These are phyloP conservation scores for Centropus unirufus DNA, from an alignment of 2,113 vertebrate genomes.

Conservation along the genomic window DNA sequence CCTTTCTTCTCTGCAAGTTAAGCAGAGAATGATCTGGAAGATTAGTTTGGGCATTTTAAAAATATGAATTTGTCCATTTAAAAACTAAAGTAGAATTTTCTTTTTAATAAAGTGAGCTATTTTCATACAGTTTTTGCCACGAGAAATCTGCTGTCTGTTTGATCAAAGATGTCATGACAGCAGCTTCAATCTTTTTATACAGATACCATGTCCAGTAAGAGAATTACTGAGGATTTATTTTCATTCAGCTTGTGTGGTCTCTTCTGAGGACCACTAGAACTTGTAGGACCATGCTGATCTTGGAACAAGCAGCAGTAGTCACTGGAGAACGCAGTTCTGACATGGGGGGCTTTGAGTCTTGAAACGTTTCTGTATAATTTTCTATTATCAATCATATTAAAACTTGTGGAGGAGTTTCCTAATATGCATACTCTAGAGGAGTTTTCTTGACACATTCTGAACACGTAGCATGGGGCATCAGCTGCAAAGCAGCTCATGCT, in stretches of 20 bases:
- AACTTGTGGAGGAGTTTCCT: neutral
- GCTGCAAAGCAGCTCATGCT: neutral
- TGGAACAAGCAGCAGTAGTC: neutral
- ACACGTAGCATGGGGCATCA: neutral
- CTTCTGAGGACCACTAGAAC: neutral
- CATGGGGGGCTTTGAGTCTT: neutral
- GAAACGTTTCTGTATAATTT: neutral
- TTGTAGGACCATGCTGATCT: neutral
- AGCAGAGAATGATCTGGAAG: neutral
- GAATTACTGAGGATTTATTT: neutral
- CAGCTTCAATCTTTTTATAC: neutral
- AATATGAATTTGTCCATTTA: neutral
- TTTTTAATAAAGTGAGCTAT: neutral
- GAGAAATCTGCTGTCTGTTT: neutral
- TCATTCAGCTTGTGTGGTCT: neutral
- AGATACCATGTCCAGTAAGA: neutral
- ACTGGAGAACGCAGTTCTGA: neutral
- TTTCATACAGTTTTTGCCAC: neutral
- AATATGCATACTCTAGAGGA: neutral
- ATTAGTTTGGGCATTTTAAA: neutral
- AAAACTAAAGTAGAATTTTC: neutral
- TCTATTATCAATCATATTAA: neutral
- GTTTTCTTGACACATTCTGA: neutral
- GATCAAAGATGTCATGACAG: neutral
- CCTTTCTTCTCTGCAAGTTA: neutral